A percentile compares a stretch with the other conserved stretches of the same genome.
phyloP scores from a whole-genome alignment of 2,888 invertebrate genomes.

The Bombylius major region DNA sequence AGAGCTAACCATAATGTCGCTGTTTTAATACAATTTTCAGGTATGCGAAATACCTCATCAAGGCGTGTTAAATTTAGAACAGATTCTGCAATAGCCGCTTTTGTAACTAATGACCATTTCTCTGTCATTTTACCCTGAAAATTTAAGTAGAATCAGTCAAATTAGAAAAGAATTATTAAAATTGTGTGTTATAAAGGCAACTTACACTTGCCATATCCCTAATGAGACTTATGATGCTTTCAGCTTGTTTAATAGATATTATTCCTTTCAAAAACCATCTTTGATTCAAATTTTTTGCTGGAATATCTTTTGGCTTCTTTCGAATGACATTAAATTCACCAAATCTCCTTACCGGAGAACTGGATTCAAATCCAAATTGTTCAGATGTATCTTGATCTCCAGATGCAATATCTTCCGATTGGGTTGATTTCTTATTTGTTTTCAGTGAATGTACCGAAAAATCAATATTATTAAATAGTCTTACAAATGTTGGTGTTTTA shows the following conservation, averaged over 20 bases:
- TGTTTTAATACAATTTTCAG: slow-evolving; percentile 64
- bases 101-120: slow-evolving; percentile 76
- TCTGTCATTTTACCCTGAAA: slow-evolving; percentile 71
- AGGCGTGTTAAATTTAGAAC: slow-evolving; percentile 72
- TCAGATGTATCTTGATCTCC: not conserved
- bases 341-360: slow-evolving; percentile 1
- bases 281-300: slow-evolving; percentile 33
- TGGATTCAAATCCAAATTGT: slow-evolving; percentile 7
- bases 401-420: not conserved
- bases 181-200: slow-evolving; percentile 13
- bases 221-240: slow-evolving; percentile 74
- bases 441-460: slow-evolving; percentile 31
- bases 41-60: slow-evolving; percentile 59
- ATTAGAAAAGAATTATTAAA: not conserved
- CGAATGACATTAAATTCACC: slow-evolving; percentile 15
- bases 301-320: slow-evolving; percentile 19
- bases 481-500: slow-evolving; percentile 38
- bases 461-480: slow-evolving; percentile 32
- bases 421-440: slow-evolving; percentile 3
- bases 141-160: not conserved
- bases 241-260: slow-evolving; percentile 73
- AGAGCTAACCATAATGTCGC: slow-evolving; percentile 86
- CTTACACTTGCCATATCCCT: slow-evolving; percentile 85
- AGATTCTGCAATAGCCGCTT: slow-evolving; percentile 76
- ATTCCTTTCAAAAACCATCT: slow-evolving; percentile 81